Percentiles rank a stretch among this genome's conserved stretches.
phyloP scores from a whole-genome alignment of 2,888 invertebrate species.

The Resseliella maxima region DNA sequence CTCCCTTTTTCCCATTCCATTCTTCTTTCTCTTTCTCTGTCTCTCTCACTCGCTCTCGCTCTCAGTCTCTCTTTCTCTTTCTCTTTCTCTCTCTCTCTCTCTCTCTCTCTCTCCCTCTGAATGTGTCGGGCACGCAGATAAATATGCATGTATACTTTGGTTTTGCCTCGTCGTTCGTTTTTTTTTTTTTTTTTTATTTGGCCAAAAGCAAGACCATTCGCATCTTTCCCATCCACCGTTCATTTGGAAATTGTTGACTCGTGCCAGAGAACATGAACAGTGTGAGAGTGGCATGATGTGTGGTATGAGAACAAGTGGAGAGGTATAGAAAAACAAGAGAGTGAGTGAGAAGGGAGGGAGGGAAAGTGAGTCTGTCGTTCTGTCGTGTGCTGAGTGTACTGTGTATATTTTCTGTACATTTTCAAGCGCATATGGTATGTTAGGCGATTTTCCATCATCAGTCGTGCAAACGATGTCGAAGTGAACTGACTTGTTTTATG shows the following conservation, averaged over 20 bases:
- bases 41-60: background rate
- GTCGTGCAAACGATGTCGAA: conserved; percentile 55
- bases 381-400: conserved; percentile 31
- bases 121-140: conserved; percentile 44
- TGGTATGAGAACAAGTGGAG: background rate
- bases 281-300: too few relatives aligned
- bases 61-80: background rate
- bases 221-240: conserved; percentile 54
- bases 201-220: conserved; percentile 55
- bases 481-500: conserved; percentile 50
- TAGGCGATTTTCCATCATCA: conserved; percentile 55
- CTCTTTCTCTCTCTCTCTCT: background rate
- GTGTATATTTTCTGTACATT: conserved; percentile 47
- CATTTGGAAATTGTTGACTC: conserved; percentile 54
- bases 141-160: conserved; percentile 54
- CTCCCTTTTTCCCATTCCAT: too few relatives aligned
- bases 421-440: conserved; percentile 38
- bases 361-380: background rate
- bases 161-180: conserved; percentile 34
- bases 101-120: background rate
- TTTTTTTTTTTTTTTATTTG: conserved; percentile 54
- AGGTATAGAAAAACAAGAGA: too few relatives aligned
- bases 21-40: background rate
- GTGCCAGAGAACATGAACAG: conserved; percentile 41
- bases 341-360: background rate